Conservation (phyloP, 2,113 vertebrate species). For the Crotalus viridis region DNA sequence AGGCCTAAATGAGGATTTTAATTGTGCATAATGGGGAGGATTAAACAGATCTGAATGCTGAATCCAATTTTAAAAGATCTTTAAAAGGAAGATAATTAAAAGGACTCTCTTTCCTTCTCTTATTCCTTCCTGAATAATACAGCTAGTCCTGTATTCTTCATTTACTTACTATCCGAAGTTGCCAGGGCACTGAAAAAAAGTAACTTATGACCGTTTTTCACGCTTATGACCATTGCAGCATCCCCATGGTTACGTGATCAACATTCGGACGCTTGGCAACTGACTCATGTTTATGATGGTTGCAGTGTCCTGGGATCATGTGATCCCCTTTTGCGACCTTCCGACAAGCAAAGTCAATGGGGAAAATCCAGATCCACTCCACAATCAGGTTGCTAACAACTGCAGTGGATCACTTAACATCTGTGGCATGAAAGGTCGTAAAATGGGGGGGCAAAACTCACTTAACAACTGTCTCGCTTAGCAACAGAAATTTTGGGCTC, state of each 20-base stretch:
- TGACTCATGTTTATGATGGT: neutral
- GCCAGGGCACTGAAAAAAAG: neutral
- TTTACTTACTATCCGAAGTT: neutral
- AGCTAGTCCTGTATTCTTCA: neutral
- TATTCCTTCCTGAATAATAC: neutral
- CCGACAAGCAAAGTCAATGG: neutral
- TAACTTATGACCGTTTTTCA: neutral
- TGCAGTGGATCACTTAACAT: neutral
- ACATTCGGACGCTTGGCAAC: neutral
- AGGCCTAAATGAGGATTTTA: neutral
- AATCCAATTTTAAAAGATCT: neutral
- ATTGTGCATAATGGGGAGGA: neutral
- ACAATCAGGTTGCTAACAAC: neutral
- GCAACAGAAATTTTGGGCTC: neutral
- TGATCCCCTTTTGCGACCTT: neutral
- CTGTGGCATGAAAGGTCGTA: neutral
- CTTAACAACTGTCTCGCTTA: neutral
- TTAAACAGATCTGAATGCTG: neutral
- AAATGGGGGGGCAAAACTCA: neutral
- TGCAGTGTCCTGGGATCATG: neutral
- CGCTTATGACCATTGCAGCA: neutral
- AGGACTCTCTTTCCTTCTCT: neutral
- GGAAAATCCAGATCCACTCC: neutral
- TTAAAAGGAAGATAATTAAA: neutral
- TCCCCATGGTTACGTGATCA: neutral